phyloP scores from a whole-genome alignment of 2,888 invertebrate genomes.

The Pristionchus exspectatus region DNA sequence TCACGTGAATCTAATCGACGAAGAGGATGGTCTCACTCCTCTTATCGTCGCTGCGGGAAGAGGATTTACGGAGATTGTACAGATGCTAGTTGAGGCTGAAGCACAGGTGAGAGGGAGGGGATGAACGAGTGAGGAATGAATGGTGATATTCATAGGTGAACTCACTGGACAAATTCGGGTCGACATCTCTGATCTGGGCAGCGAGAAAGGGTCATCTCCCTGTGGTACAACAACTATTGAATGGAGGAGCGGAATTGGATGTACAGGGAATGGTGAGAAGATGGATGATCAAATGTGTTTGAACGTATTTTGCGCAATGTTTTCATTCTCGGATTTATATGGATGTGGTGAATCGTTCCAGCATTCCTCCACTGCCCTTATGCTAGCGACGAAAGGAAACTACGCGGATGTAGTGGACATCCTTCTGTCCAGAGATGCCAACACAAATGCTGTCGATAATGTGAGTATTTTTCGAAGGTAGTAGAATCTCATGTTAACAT shows the following conservation, averaged over 20 bases:
- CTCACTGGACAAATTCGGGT: constrained; percentile 79
- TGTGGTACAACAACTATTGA: constrained; percentile 89
- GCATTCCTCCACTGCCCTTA: constrained; percentile 94
- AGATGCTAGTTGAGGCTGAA: constrained; percentile 88
- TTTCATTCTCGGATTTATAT: no score
- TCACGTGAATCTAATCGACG: constrained; percentile 95
- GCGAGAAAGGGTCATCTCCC: constrained; percentile 87
- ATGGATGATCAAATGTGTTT: constrained; percentile 85
- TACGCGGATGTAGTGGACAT: constrained; percentile 93
- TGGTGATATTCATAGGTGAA: constrained; percentile 62
- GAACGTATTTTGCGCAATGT: neutral
- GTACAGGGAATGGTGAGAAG: constrained; percentile 89
- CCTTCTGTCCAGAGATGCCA: constrained; percentile 94
- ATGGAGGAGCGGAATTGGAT: constrained; percentile 91
- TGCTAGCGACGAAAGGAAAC: constrained; percentile 95
- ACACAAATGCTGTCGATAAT: constrained; percentile 92
- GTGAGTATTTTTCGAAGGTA: constrained; percentile 64
- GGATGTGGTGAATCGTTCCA: no score
- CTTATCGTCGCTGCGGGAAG: constrained; percentile 83
- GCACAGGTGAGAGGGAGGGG: constrained; percentile 66
- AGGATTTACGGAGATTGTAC: constrained; percentile 90
- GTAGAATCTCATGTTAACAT: neutral
- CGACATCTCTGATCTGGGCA: constrained; percentile 91
- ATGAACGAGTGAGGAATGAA: neutral
- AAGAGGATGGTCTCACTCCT: constrained; percentile 82